Base-by-base conservation (phyloP, 1,140 invertebrate species). In the Drosophila kurseongensis region DNA sequence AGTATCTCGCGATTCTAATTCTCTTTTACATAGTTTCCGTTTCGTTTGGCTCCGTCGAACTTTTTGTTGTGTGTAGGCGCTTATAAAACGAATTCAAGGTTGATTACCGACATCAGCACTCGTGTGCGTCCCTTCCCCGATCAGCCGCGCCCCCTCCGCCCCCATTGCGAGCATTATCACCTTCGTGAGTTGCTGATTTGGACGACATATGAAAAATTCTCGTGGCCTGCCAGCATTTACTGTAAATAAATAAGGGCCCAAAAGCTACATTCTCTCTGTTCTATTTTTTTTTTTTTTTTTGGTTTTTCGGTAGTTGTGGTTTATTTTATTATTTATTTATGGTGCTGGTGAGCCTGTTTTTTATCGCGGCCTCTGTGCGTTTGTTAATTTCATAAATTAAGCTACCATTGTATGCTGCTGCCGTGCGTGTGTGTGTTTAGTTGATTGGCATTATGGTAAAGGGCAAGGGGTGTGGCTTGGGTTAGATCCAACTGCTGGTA, bases 311-410 rank as follows among this genome's bases (percentile, higher is more conserved):
- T 51, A 50, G 36, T 54, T 69, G 62, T 60, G 59, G 72, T 79
- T 69, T 75, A 57, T 72, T 83, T 80, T 74, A 78, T 81, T 86
- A 78, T 75, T 68, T 76, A 76, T 76, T 75, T 75, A 75, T 75
- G 80, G 78, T 57, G 84, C 80, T 82, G 69, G 55, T 78, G 29
- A 35, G 48, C 48, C 48, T 57, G 71, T 50, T 67, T 56, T 74
- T 74, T 57, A 63, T 73, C 51, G 52, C 13, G 32, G 51, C 27
- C 61, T 36, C 62, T 79, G 60, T 86, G 60, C 36, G 56, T 67
- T 76, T 86, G 76, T 89, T 86, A 88, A 86, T 89, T 86, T 86
- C 83, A 88, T 86, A 86, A 86, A 86, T 86, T 83, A 80, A 74
- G 79, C 58, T 58, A 63, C 58, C 58, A 78, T 75, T 80, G 65